Percentiles rank a stretch among this genome's conserved stretches.
Evolutionary conservation across 2,797 vertebrate species (phyloP).

Genomic region (Saxicola maurus): DNA sequence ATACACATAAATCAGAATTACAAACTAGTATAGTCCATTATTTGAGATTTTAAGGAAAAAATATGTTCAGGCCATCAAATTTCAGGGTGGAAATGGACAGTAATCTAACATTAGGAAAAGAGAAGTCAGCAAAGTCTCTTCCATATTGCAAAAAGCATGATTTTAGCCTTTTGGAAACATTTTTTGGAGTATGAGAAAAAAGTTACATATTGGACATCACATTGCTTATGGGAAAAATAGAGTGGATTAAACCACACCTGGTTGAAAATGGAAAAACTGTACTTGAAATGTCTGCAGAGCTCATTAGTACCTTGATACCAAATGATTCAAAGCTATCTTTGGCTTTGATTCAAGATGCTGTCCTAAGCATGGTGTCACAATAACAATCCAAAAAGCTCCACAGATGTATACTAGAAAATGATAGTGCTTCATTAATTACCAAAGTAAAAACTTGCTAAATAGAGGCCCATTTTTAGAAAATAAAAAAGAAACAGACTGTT

Average conservation of each 20-base stretch:
- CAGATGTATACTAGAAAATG: constrained; percentile 38
- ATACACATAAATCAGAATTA: neutral
- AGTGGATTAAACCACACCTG: constrained; percentile 71
- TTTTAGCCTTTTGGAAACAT: constrained; percentile 17
- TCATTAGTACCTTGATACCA: constrained; percentile 70
- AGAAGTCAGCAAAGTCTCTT: neutral
- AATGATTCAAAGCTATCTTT: constrained; percentile 69
- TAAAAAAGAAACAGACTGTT: neutral
- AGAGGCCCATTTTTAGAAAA: constrained; percentile 19
- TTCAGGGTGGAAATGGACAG: neutral
- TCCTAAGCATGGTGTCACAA: constrained; percentile 40
- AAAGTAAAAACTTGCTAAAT: constrained; percentile 47
- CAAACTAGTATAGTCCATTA: neutral
- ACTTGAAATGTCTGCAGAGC: constrained; percentile 70
- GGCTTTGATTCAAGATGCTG: constrained; percentile 68
- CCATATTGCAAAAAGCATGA: neutral
- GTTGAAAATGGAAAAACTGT: constrained; percentile 38
- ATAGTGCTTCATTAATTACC: constrained; percentile 47
- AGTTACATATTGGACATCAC: constrained; percentile 12
- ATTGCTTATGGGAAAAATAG: constrained; percentile 64
- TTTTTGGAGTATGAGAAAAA: neutral
- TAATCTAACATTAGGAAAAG: neutral
- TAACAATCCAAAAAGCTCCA: constrained; percentile 38
- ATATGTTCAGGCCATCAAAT: neutral
- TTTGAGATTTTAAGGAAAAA: neutral